A percentile compares a stretch with the other conserved stretches of the same genome.
Evolutionary conservation across 2,888 invertebrate species (phyloP).

Genomic region (Scelioninae gen. 1): DNA sequence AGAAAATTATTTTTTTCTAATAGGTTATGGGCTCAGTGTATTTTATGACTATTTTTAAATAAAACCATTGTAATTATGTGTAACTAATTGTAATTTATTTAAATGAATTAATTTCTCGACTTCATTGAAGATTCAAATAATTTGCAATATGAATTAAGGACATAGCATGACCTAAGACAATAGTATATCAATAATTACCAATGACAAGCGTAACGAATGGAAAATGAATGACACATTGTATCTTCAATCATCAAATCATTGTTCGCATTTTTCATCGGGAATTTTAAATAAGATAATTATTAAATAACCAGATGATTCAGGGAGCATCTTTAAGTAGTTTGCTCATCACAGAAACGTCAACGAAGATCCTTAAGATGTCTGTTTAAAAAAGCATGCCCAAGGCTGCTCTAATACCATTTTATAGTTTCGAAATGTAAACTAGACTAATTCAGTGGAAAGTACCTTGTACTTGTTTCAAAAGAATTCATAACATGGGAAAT

Average conservation of each 20-base stretch:
- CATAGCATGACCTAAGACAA: constrained; percentile 24
- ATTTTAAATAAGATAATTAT: constrained; percentile 32
- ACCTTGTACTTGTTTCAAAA: constrained; percentile 50
- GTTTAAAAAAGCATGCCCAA: constrained; percentile 36
- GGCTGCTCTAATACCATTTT: constrained; percentile 41
- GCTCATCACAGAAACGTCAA: constrained; percentile 67
- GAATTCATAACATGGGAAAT: constrained; percentile 46
- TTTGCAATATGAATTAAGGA: constrained; percentile 20
- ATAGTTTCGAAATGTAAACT: constrained; percentile 59
- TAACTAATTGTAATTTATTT: neutral
- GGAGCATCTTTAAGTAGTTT: constrained; percentile 24
- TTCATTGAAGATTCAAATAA: constrained; percentile 12
- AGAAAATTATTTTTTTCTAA: no score
- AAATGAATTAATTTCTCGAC: neutral
- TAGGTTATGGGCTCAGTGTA: no score
- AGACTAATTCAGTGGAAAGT: constrained; percentile 66
- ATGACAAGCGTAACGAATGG: constrained; percentile 44
- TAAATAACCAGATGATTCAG: constrained; percentile 41
- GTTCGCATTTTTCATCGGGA: constrained; percentile 28
- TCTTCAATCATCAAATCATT: neutral
- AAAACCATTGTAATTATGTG: no score
- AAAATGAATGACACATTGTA: constrained; percentile 31
- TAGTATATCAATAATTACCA: neutral
- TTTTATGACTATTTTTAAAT: no score
- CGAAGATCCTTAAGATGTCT: constrained; percentile 52